These are phyloP conservation scores for Panulirus ornatus DNA, from an alignment of 1,140 invertebrate species.

Conservation along the genomic window DNA sequence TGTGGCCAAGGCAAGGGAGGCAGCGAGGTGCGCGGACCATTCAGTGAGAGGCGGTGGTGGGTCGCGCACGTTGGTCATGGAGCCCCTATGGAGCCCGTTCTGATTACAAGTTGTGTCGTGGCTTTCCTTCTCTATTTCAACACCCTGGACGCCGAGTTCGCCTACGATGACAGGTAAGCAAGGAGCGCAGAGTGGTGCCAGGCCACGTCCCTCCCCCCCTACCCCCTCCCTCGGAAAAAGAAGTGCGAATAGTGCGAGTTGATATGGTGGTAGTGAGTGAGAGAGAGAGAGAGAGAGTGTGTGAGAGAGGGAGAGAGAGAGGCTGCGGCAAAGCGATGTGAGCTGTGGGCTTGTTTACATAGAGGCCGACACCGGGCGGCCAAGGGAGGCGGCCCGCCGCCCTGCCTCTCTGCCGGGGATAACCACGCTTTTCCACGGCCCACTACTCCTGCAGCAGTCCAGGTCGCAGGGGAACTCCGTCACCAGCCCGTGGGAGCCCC, in stretches of 20 bases:
- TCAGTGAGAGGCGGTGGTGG: slow-evolving; percentile 73
- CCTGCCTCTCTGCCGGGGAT: slow-evolving; percentile 29
- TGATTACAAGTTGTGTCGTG: slow-evolving; percentile 75
- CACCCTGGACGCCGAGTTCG: slow-evolving; percentile 76
- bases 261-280: slow-evolving; percentile 62
- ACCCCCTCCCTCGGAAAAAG: no score
- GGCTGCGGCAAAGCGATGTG: slow-evolving; percentile 48
- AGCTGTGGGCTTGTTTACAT: slow-evolving; percentile 71
- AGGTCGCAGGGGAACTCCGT: background rate
- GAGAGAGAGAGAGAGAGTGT: no score
- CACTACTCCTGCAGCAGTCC: background rate
- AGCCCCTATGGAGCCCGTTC: slow-evolving; percentile 74
- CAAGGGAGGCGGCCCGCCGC: slow-evolving; percentile 41
- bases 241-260: slow-evolving; percentile 51
- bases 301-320: no score
- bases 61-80: slow-evolving; percentile 77
- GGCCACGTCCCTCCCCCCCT: background rate
- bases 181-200: slow-evolving; percentile 36
- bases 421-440: slow-evolving; percentile 12
- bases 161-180: slow-evolving; percentile 77
- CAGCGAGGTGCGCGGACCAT: slow-evolving; percentile 51
- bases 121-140: slow-evolving; percentile 77
- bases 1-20: background rate
- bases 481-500: background rate
- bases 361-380: slow-evolving; percentile 65